These are phyloP conservation scores for Sipha flava DNA, from an alignment of 1,140 invertebrate species.

Conservation along the genomic window DNA sequence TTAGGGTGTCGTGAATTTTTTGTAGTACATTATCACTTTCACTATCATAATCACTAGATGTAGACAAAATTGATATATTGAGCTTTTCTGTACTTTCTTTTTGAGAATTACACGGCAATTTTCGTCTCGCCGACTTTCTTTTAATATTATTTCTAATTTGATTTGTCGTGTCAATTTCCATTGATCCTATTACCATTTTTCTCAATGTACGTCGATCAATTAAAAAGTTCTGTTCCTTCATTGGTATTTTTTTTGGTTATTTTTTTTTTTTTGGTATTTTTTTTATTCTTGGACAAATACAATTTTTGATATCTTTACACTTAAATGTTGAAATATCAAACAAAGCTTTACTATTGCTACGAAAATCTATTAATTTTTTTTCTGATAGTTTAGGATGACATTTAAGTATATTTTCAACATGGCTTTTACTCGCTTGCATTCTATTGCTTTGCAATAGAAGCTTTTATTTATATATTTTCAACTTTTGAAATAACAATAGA, in stretches of 20 bases:
- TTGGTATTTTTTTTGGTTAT: too few species aligned
- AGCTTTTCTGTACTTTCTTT: neutral
- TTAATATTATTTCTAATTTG: neutral
- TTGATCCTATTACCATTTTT: neutral
- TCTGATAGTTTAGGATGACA: neutral
- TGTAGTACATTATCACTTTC: neutral
- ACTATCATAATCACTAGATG: neutral
- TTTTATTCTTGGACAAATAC: neutral
- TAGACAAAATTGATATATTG: neutral
- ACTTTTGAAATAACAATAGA: neutral
- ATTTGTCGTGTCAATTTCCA: slow-evolving; percentile 8
- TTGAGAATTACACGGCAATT: neutral
- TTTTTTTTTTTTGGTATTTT: too few species aligned
- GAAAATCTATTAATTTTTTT: slow-evolving; percentile 4
- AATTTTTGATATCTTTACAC: neutral
- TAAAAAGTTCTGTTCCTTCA: neutral
- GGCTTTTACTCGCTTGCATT: neutral
- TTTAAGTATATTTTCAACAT: slow-evolving; percentile 8
- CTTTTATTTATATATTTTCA: slow-evolving; percentile 1
- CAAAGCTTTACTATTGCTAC: neutral
- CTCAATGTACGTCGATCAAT: neutral
- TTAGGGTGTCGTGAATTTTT: neutral
- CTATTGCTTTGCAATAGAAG: neutral
- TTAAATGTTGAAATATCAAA: slow-evolving; percentile 24
- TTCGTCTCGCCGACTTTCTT: neutral